Conservation (phyloP, 2,113 vertebrate genomes). For the Oreochromis tanganicae region DNA sequence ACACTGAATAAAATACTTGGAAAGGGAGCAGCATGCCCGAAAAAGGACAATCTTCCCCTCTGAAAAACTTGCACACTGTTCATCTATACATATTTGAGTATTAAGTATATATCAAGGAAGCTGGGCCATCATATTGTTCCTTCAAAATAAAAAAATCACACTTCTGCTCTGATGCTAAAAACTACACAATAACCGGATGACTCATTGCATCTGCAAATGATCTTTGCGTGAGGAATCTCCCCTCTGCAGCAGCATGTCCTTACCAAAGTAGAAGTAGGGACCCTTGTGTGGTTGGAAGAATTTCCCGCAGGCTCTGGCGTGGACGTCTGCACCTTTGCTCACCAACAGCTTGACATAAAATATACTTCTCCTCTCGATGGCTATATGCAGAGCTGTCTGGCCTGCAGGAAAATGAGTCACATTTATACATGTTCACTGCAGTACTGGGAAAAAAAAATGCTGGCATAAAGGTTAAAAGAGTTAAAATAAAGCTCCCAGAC, state of each 20-base stretch:
- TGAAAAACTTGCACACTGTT: not conserved
- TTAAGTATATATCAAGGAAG: not conserved
- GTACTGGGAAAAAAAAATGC: not conserved
- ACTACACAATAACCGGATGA: not conserved
- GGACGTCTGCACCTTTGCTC: constrained; percentile 85
- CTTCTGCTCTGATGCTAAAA: not conserved
- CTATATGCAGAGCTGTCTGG: constrained; percentile 92
- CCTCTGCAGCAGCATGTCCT: constrained; percentile 17
- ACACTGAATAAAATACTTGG: not conserved
- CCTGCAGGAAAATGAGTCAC: constrained; percentile 57
- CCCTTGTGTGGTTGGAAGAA: constrained; percentile 88
- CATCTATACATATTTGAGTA: not conserved
- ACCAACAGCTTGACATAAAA: constrained; percentile 82
- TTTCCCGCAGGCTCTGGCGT: constrained; percentile 84
- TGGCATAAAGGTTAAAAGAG: not conserved
- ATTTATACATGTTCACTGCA: not conserved
- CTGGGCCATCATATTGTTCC: not conserved
- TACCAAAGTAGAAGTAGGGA: constrained; percentile 93
- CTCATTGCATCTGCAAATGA: not conserved
- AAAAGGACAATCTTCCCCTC: not conserved
- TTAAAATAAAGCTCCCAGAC: not conserved
- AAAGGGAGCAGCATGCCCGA: not conserved
- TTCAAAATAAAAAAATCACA: not conserved
- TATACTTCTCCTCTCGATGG: constrained; percentile 89
- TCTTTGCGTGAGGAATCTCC: not conserved